A percentile compares a stretch with the other conserved stretches of the same genome.
These are phyloP conservation scores for Tautogolabrus adspersus DNA, from an alignment of 2,113 vertebrate species.

Conservation along the genomic window DNA sequence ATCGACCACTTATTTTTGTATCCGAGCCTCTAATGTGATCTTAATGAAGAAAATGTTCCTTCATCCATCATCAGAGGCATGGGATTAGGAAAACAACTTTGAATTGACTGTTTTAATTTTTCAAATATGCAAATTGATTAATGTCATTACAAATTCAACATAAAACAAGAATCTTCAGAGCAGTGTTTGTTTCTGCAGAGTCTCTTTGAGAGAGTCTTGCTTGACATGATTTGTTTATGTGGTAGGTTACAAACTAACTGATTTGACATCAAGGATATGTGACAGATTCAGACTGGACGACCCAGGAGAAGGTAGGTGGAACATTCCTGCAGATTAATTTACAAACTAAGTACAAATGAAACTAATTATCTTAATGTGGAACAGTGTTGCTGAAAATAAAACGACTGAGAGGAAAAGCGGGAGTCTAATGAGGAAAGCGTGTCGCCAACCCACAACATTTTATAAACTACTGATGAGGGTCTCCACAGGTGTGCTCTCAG, in stretches of 20 bases:
- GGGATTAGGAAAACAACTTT: constrained; percentile 18
- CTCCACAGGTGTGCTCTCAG: too few species aligned
- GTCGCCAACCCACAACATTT: too few species aligned
- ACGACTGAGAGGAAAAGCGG: neutral
- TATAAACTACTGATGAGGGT: too few species aligned
- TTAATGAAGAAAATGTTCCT: constrained; percentile 26
- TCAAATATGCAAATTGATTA: neutral
- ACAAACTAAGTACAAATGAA: neutral
- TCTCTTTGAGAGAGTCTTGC: too few species aligned
- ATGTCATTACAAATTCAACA: constrained; percentile 15
- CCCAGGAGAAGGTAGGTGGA: too few species aligned
- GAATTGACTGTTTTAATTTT: constrained; percentile 32
- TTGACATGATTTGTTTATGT: too few species aligned
- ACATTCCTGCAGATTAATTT: too few species aligned
- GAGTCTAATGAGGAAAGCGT: neutral
- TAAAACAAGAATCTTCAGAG: neutral
- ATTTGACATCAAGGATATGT: too few species aligned
- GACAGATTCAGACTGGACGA: too few species aligned
- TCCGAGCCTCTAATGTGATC: too few species aligned
- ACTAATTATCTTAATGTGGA: neutral
- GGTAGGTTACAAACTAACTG: too few species aligned
- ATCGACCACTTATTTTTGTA: constrained; percentile 42
- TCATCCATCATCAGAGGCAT: constrained; percentile 28
- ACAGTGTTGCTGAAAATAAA: neutral
- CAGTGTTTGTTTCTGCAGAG: too few species aligned